A percentile compares a stretch with the other conserved stretches of the same genome.
Conservation (phyloP, 2,113 vertebrate genomes). For the Seriola dumerili region DNA sequence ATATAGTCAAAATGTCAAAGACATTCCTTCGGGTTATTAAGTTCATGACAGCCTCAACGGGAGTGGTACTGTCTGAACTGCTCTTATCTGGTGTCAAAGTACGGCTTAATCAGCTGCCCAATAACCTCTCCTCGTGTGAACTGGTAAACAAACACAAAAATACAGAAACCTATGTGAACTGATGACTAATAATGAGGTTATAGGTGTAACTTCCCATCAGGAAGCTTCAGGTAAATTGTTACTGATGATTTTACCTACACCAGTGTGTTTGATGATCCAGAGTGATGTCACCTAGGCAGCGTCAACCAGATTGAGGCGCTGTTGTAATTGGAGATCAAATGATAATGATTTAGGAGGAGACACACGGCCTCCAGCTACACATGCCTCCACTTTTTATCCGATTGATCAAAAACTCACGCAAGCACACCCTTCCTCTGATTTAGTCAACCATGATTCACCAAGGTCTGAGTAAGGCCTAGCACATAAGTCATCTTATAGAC, state of each 20-base stretch:
- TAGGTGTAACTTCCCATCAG: background rate
- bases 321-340: conserved; percentile 15
- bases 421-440: conserved; percentile 57
- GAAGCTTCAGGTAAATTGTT: background rate
- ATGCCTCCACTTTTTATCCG: conserved; percentile 57
- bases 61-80: conserved; percentile 18
- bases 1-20: background rate
- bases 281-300: conserved; percentile 46
- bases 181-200: background rate
- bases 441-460: conserved; percentile 53
- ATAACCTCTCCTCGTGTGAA: background rate
- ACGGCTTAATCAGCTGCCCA: conserved; percentile 25
- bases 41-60: conserved; percentile 20
- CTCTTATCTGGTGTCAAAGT: conserved; percentile 73
- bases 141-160: conserved; percentile 23
- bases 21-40: conserved; percentile 1
- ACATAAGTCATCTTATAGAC: conserved; percentile 11
- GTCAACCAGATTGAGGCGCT: conserved; percentile 8
- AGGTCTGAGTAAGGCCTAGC: conserved; percentile 6
- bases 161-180: background rate
- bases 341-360: conserved; percentile 41
- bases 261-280: conserved; percentile 10
- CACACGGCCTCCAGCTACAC: conserved; percentile 50
- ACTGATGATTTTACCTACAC: background rate
- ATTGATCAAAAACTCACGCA: conserved; percentile 25